Percentiles rank a stretch among this genome's conserved stretches.
Conservation (phyloP, 2,888 invertebrate genomes). For the Alentia gelatinosa region DNA sequence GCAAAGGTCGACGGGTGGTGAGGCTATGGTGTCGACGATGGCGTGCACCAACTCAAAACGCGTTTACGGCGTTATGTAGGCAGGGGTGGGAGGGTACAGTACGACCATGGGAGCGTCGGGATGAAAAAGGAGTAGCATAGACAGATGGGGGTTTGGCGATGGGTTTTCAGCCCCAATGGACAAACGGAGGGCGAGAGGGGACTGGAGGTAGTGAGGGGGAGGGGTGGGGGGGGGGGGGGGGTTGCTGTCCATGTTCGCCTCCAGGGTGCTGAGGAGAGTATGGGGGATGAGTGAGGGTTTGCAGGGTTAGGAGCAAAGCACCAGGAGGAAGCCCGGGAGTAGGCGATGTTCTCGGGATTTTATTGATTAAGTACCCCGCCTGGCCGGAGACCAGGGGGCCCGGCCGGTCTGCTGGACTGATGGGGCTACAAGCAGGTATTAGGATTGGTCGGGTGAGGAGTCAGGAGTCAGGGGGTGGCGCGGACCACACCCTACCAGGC, state of each 20-base stretch:
- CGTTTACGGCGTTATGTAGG: too few species aligned
- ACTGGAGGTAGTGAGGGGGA: not conserved
- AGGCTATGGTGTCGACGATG: too few species aligned
- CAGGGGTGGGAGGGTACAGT: too few species aligned
- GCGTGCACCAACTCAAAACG: too few species aligned
- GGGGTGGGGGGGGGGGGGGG: not conserved
- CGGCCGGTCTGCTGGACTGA: not conserved
- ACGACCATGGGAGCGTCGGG: not conserved
- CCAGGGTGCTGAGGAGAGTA: not conserved
- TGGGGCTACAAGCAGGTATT: conserved; percentile 6
- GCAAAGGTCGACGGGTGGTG: not conserved
- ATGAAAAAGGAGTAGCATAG: not conserved
- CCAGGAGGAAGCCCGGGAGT: not conserved
- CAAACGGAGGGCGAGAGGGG: not conserved
- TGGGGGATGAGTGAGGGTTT: not conserved
- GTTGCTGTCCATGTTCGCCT: too few species aligned
- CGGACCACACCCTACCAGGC: not conserved
- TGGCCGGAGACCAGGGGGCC: not conserved
- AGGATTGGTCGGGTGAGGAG: not conserved
- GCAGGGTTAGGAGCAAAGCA: not conserved
- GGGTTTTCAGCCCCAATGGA: not conserved
- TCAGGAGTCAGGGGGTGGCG: not conserved
- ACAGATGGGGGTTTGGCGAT: not conserved
- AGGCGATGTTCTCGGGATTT: too few species aligned
- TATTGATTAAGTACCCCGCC: conserved; percentile 37